Evolutionary conservation across 2,113 vertebrate genomes (phyloP).

Genomic region (Labeo catla): DNA sequence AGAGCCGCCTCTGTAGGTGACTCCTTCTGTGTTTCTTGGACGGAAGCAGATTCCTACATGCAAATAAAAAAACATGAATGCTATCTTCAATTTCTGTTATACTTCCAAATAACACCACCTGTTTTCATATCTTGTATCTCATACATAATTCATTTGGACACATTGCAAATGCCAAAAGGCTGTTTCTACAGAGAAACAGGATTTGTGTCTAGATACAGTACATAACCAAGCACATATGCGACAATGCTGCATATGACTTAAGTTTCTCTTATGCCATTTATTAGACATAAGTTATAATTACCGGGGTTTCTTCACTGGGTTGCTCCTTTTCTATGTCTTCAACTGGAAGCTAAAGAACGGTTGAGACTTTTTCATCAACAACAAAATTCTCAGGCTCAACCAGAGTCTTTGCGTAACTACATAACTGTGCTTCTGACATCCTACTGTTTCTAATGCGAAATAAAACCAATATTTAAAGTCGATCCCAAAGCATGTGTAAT

Average conservation of each 20-base stretch:
- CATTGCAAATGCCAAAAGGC: background rate
- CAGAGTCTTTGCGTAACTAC: background rate
- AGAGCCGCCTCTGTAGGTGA: slow-evolving; percentile 55
- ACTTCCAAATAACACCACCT: slow-evolving; percentile 17
- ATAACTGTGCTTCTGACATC: background rate
- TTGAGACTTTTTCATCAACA: slow-evolving; percentile 36
- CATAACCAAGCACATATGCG: slow-evolving; percentile 30
- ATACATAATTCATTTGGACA: slow-evolving; percentile 8
- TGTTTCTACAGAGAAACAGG: background rate
- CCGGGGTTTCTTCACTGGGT: slow-evolving; percentile 66
- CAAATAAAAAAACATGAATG: slow-evolving; percentile 37
- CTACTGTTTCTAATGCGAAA: background rate
- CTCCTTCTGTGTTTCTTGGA: slow-evolving; percentile 54
- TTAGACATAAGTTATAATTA: slow-evolving; percentile 68
- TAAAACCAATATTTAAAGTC: background rate
- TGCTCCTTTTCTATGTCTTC: slow-evolving; percentile 63
- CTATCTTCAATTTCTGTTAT: slow-evolving; percentile 19
- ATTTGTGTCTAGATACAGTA: slow-evolving; percentile 19
- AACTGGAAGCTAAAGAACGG: slow-evolving; percentile 38
- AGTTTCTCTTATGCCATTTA: slow-evolving; percentile 32
- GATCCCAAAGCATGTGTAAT: background rate
- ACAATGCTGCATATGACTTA: slow-evolving; percentile 22
- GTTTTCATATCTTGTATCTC: background rate
- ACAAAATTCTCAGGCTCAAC: slow-evolving; percentile 2
- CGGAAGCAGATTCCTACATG: slow-evolving; percentile 57